A percentile compares a stretch with the other conserved stretches of the same genome.
phyloP scores from a whole-genome alignment of 2,888 invertebrate genomes.

The Nymphalis c-album region DNA sequence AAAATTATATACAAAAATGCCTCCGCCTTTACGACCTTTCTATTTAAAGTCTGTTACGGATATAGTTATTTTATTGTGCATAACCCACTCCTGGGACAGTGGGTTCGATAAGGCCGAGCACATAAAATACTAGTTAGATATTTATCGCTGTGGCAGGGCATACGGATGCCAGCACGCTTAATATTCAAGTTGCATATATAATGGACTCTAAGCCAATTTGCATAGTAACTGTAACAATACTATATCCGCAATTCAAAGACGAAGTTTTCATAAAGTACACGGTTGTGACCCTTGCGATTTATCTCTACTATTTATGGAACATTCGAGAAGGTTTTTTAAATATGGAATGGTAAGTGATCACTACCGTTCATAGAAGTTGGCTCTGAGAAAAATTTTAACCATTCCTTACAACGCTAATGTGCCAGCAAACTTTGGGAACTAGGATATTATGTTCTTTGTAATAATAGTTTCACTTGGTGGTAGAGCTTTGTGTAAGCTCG shows the following conservation, averaged over 20 bases:
- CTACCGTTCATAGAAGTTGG: too few species aligned
- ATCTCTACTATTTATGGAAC: background rate
- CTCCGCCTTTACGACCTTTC: too few species aligned
- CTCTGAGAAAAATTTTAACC: too few species aligned
- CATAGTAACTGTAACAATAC: conserved; percentile 34
- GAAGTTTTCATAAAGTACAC: conserved; percentile 17
- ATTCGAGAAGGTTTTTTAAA: too few species aligned
- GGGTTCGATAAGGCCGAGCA: background rate
- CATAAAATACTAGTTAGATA: conserved; percentile 8
- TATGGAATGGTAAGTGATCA: too few species aligned
- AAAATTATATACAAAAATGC: too few species aligned
- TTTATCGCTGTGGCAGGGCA: conserved; percentile 23
- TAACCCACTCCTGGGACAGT: background rate
- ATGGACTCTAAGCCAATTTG: conserved; percentile 31
- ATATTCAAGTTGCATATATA: conserved; percentile 36
- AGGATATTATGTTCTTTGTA: too few species aligned
- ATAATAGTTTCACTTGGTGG: too few species aligned
- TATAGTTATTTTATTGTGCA: background rate
- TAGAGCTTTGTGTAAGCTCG: too few species aligned
- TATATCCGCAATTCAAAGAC: conserved; percentile 26
- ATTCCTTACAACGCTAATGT: too few species aligned
- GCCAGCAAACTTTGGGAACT: too few species aligned
- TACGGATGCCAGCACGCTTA: conserved; percentile 28
- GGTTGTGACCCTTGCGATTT: conserved; percentile 9
- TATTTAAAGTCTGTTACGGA: too few species aligned